Conservation (phyloP, 2,888 invertebrate genomes). For the Hemithea aestivaria region DNA sequence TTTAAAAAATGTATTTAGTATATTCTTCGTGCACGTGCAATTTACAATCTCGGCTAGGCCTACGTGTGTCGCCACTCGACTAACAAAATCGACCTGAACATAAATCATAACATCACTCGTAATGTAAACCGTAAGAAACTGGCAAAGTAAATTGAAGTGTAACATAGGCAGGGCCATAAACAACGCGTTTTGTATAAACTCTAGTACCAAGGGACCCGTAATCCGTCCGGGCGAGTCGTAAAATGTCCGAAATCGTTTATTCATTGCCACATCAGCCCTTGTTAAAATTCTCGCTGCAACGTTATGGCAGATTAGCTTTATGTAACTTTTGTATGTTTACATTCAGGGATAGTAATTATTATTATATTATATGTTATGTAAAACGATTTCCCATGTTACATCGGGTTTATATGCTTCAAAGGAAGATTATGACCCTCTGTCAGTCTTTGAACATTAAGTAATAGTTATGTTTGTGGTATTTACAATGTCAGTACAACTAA, state of each 20-base stretch:
- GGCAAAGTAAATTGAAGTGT: conserved; percentile 5
- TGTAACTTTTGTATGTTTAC: background rate
- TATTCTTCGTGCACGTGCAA: too few relatives aligned
- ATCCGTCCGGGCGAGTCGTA: conserved; percentile 48
- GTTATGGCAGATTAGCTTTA: conserved; percentile 31
- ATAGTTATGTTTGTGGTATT: too few relatives aligned
- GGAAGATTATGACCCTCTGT: too few relatives aligned
- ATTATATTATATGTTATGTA: too few relatives aligned
- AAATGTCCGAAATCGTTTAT: conserved; percentile 65
- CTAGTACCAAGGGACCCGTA: conserved; percentile 26
- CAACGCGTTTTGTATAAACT: conserved; percentile 18
- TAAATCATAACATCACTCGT: background rate
- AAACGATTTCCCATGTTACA: too few relatives aligned
- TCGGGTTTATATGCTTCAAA: too few relatives aligned
- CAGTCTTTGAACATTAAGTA: too few relatives aligned
- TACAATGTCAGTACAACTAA: too few relatives aligned
- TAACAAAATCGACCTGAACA: too few relatives aligned
- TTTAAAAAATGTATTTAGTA: too few relatives aligned
- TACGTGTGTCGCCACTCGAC: too few relatives aligned
- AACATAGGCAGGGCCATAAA: conserved; percentile 11
- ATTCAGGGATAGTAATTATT: background rate
- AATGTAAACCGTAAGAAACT: conserved; percentile 6
- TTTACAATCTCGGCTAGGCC: too few relatives aligned
- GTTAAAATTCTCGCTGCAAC: conserved; percentile 56
- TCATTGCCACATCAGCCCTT: conserved; percentile 65